These are phyloP conservation scores for Halictus quadricinctus DNA, from an alignment of 2,888 invertebrate genomes.

Conservation along the genomic window DNA sequence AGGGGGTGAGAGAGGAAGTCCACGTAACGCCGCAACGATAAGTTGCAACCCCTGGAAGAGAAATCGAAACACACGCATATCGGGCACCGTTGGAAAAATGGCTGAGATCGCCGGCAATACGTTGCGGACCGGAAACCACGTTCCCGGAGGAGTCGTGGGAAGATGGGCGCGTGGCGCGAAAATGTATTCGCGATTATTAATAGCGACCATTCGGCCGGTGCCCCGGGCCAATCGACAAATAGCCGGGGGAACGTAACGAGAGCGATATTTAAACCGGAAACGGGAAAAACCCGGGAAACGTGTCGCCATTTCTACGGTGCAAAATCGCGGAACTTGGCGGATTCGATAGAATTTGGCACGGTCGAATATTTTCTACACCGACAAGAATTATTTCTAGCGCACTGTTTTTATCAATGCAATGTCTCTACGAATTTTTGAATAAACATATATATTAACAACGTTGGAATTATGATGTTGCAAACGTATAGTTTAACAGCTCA, in stretches of 20 bases:
- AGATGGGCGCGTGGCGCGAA: slow-evolving; percentile 17
- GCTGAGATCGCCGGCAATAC: slow-evolving; percentile 24
- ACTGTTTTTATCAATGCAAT: neutral
- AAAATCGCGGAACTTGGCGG: neutral
- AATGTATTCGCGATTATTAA: slow-evolving; percentile 50
- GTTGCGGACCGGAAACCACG: neutral
- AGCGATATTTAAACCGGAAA: slow-evolving; percentile 44
- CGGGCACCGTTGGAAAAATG: slow-evolving; percentile 33
- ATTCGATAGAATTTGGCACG: neutral
- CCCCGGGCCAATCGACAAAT: slow-evolving; percentile 40
- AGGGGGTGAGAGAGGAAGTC: neutral
- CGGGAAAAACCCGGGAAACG: neutral
- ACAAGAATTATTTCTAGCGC: neutral
- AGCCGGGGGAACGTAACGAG: slow-evolving; percentile 39
- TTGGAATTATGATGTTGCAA: neutral
- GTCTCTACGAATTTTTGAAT: neutral
- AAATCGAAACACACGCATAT: slow-evolving; percentile 41
- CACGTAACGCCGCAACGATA: slow-evolving; percentile 29
- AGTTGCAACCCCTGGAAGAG: slow-evolving; percentile 11
- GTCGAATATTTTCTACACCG: neutral
- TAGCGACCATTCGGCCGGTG: slow-evolving; percentile 30
- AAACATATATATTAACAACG: neutral
- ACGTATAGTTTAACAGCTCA: neutral
- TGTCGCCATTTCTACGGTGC: neutral
- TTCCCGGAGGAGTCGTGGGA: slow-evolving; percentile 14